A percentile compares a stretch with the other conserved stretches of the same genome.
phyloP scores from a whole-genome alignment of 2,113 vertebrate genomes.

The Mobula hypostoma region DNA sequence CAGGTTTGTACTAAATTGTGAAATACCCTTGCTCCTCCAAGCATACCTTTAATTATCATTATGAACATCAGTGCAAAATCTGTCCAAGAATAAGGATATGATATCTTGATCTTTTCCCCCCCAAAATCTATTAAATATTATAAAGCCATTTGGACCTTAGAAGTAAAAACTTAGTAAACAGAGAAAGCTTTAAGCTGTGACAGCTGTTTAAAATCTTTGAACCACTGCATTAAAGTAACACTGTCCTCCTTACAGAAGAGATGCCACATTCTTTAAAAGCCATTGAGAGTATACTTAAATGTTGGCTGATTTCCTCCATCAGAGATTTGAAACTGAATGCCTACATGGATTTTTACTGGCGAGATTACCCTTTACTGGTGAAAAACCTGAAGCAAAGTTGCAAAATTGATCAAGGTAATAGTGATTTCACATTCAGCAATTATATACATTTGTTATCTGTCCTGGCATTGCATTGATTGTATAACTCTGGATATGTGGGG shows the following conservation, averaged over 20 bases:
- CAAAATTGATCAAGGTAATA: slow-evolving; percentile 73
- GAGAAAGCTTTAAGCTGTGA: neutral
- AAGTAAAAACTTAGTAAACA: too few relatives aligned
- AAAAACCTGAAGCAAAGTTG: slow-evolving; percentile 71
- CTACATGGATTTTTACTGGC: slow-evolving; percentile 88
- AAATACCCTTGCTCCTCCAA: neutral
- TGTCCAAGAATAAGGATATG: neutral
- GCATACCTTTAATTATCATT: neutral
- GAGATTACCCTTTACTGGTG: slow-evolving; percentile 83
- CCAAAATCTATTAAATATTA: too few relatives aligned
- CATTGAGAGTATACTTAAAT: neutral
- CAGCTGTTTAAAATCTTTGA: neutral
- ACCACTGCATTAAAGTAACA: neutral
- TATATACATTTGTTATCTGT: too few relatives aligned
- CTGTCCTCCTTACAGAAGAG: neutral
- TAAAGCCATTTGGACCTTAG: neutral
- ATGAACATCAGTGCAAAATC: neutral
- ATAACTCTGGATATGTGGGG: neutral
- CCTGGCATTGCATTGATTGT: too few relatives aligned
- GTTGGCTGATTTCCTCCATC: slow-evolving; percentile 43
- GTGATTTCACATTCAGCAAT: slow-evolving; percentile 38
- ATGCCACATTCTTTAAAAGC: neutral
- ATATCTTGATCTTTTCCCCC: too few relatives aligned
- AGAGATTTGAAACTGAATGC: slow-evolving; percentile 84
- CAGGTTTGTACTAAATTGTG: neutral